phyloP scores from a whole-genome alignment of 1,140 invertebrate genomes.

The Drosophila funebris region DNA sequence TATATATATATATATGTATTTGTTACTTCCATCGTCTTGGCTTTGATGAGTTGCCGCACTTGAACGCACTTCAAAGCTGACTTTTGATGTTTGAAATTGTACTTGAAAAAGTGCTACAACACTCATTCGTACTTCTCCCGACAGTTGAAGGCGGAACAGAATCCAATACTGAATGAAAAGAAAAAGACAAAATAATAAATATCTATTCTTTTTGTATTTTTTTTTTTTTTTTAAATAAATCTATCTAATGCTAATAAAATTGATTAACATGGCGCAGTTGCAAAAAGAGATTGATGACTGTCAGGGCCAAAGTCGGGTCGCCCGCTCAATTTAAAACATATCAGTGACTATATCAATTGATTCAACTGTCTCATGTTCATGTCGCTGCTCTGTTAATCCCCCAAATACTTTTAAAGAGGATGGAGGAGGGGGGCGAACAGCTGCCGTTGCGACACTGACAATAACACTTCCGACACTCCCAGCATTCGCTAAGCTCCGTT shows the following conservation, averaged over 20 bases:
- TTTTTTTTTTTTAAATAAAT: slow-evolving; percentile 15
- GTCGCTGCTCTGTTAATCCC: slow-evolving; percentile 37
- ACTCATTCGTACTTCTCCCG: slow-evolving; percentile 44
- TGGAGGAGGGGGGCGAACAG: slow-evolving; percentile 40
- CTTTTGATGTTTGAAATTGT: slow-evolving; percentile 71
- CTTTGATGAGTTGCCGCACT: slow-evolving; percentile 80
- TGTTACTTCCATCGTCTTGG: slow-evolving; percentile 28
- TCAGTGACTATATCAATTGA: slow-evolving; percentile 40
- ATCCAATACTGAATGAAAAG: slow-evolving; percentile 19
- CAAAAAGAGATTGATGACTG: slow-evolving; percentile 71
- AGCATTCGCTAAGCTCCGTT: slow-evolving; percentile 42
- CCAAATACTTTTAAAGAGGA: slow-evolving; percentile 32
- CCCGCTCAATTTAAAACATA: slow-evolving; percentile 43
- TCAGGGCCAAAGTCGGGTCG: slow-evolving; percentile 51
- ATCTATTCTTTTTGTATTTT: not conserved
- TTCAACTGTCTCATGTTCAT: slow-evolving; percentile 23
- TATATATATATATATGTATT: slow-evolving; percentile 20
- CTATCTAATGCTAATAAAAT: slow-evolving; percentile 70
- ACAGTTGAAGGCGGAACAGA: slow-evolving; percentile 62
- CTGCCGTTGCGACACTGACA: slow-evolving; percentile 46
- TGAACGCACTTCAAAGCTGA: slow-evolving; percentile 61
- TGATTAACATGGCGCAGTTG: slow-evolving; percentile 61
- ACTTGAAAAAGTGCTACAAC: slow-evolving; percentile 74
- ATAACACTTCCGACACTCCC: slow-evolving; percentile 8
- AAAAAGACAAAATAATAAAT: slow-evolving; percentile 11